Conservation (phyloP, 2,797 vertebrate species). For the Petrocephalus sullivani region DNA sequence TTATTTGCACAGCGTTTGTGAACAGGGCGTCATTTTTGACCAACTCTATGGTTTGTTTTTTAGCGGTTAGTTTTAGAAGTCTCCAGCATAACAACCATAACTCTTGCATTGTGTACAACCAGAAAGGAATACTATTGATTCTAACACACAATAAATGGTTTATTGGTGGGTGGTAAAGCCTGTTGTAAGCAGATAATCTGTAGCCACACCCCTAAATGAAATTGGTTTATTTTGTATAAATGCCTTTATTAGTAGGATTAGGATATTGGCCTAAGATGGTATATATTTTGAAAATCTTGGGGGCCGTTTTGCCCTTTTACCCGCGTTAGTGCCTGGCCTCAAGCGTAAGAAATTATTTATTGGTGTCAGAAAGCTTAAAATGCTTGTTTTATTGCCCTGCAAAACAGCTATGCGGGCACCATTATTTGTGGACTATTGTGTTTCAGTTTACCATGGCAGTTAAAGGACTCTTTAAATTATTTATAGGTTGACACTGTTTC, state of each 20-base stretch:
- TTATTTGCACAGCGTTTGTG: background rate
- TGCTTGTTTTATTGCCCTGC: background rate
- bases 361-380: background rate
- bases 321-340: background rate
- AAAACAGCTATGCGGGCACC: background rate
- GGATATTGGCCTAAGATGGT: background rate
- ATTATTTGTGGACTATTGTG: slow-evolving; percentile 2
- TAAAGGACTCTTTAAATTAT: slow-evolving; percentile 22
- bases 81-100: background rate
- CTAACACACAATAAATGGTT: background rate
- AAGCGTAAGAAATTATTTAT: background rate
- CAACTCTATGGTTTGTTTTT: background rate
- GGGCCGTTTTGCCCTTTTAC: background rate
- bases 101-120: background rate
- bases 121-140: background rate
- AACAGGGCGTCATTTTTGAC: background rate
- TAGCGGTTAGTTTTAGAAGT: background rate
- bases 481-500: slow-evolving; percentile 28
- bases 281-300: background rate
- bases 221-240: background rate
- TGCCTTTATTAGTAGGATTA: background rate
- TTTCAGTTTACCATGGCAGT: slow-evolving; percentile 3
- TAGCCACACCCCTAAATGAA: background rate
- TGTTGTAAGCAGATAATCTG: background rate
- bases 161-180: background rate